Evolutionary conservation across 1,140 invertebrate genomes (phyloP), one percentile per base, ranked within the genome.

Genomic region (Agraylea sexmaculata): DNA sequence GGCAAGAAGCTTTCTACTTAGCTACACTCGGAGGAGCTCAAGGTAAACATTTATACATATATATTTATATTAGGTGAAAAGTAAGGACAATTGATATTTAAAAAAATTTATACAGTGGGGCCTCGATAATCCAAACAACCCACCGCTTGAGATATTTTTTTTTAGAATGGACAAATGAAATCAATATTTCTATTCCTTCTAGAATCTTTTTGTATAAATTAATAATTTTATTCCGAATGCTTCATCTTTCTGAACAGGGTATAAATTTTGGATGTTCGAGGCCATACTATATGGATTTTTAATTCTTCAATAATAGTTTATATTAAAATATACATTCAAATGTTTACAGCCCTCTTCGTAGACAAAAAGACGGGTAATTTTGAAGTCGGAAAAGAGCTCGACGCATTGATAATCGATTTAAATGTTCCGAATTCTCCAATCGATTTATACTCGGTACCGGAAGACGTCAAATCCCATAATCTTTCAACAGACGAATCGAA

Each of bases 21-120:
- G 87, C 87, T 13, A 93, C 89, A 6, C 57, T 89, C 23, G 89
- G 87, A 18, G 85, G 88, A 8, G 86, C 87, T 45, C 70, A 74
- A 73, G 77, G 81, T 82, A 25, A 12, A 25, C n/a, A 25, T 25
- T 25, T 8, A 25, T 12, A 8, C 23, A 25, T 25, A 25, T 25
- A 25, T 7, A 12, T 25, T 8, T 12, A 25, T 12, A 25, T 8
- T 25, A 8, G 12, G 12, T 25, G 12, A 7, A 25, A 25, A 25
- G 7, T 25, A 7, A 25, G 12, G 12, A 8, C 7, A 12, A 25
- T 7, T 25, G 23, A 12, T 25, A 25, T 8, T 25, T 8, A 25
- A 8, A 25, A 25, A 8, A 25, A 25, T n/a, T n/a, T n/a, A n/a
- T n/a, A n/a, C n/a, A n/a, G n/a, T n/a, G n/a, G n/a, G n/a, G n/a